Conservation (phyloP, 2,888 invertebrate genomes). For the Podotricha telesiphe region DNA sequence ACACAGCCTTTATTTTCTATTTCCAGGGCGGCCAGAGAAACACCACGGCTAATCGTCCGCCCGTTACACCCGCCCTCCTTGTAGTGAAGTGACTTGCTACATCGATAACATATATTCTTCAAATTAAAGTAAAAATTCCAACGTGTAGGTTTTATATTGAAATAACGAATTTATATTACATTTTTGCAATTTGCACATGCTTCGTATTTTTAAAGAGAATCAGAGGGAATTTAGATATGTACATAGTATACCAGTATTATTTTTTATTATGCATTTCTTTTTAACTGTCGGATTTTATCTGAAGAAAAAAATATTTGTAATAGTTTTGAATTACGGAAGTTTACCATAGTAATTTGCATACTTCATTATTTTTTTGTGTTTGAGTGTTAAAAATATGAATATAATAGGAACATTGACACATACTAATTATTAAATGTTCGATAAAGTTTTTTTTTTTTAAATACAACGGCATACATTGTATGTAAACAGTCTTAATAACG, state of each 20-base stretch:
- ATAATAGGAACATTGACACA: too few relatives aligned
- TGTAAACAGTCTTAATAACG: neutral
- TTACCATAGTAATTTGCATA: too few relatives aligned
- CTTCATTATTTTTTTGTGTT: too few relatives aligned
- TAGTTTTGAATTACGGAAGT: too few relatives aligned
- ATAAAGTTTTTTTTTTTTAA: too few relatives aligned
- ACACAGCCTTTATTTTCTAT: conserved; percentile 79
- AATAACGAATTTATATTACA: neutral
- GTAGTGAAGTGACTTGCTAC: conserved; percentile 54
- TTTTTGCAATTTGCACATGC: neutral
- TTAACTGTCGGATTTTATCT: too few relatives aligned
- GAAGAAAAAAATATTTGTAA: too few relatives aligned
- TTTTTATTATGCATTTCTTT: too few relatives aligned
- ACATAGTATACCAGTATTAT: too few relatives aligned
- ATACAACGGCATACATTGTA: neutral
- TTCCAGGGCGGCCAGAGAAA: conserved; percentile 74
- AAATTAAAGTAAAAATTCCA: neutral
- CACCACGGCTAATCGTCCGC: conserved; percentile 77
- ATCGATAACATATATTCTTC: conserved; percentile 23
- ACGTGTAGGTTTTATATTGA: neutral
- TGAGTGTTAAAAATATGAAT: too few relatives aligned
- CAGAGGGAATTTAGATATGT: too few relatives aligned
- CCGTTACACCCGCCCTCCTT: conserved; percentile 65
- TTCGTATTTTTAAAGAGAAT: neutral
- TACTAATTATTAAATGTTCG: too few relatives aligned